Conservation (phyloP, 2,113 vertebrate species). For the Bujurquina vittata region DNA sequence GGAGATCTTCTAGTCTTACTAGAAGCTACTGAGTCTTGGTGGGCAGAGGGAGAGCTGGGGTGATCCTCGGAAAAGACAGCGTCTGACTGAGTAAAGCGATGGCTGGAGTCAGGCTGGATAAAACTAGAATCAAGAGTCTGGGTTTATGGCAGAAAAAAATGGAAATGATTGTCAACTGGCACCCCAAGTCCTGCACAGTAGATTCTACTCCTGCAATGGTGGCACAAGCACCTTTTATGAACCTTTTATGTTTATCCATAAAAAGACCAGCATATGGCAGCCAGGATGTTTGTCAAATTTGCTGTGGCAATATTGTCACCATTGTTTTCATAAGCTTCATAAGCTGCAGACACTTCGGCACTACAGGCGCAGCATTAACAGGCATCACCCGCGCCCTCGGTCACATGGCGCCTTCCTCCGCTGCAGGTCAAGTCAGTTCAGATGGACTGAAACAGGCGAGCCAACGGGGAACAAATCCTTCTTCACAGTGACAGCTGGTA, state of each 20-base stretch:
- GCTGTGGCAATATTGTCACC: neutral
- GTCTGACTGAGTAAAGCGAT: too few species aligned
- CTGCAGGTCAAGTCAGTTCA: neutral
- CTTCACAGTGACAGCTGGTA: neutral
- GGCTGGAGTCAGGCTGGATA: too few species aligned
- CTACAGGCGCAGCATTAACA: neutral
- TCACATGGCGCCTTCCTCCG: neutral
- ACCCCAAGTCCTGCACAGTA: neutral
- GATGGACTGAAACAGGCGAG: neutral
- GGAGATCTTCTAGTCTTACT: neutral
- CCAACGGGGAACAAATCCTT: neutral
- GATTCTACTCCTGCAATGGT: neutral
- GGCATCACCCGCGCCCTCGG: neutral
- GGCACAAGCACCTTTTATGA: accelerated
- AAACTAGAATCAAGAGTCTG: neutral
- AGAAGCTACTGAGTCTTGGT: neutral
- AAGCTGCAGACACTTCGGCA: neutral
- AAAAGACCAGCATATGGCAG: neutral
- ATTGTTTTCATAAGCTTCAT: neutral
- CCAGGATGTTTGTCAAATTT: neutral
- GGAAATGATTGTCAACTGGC: neutral
- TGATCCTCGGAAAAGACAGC: neutral
- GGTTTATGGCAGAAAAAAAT: neutral
- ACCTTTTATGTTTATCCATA: neutral
- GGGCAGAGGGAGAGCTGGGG: neutral